Percentiles rank a stretch among this genome's conserved stretches.
These are phyloP conservation scores for Poecilobothrus nobilitatus DNA, from an alignment of 2,888 invertebrate species.

Conservation along the genomic window DNA sequence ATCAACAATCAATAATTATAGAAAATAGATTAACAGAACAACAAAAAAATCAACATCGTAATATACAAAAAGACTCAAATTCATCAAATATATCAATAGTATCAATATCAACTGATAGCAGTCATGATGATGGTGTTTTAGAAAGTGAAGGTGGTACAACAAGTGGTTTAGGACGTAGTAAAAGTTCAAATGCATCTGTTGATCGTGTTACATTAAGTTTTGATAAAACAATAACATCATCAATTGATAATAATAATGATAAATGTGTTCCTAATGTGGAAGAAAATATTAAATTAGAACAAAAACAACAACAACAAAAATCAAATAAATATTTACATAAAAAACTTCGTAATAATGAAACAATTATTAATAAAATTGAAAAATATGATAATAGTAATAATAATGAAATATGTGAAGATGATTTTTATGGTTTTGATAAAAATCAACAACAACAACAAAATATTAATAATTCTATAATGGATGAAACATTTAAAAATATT, in stretches of 20 bases:
- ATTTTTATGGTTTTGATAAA: constrained; percentile 1
- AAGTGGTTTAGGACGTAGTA: constrained; percentile 33
- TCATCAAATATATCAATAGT: constrained; percentile 3
- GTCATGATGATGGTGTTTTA: constrained; percentile 20
- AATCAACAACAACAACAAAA: background rate
- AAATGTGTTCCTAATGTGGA: background rate
- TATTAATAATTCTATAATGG: background rate
- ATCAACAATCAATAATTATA: background rate
- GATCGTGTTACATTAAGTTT: background rate
- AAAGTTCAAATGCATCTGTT: constrained; percentile 28
- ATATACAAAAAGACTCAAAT: background rate
- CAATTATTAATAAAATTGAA: background rate
- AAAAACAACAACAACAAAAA: background rate
- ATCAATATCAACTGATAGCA: constrained; percentile 10
- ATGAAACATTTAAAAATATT: background rate
- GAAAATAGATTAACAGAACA: background rate
- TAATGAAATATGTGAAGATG: background rate
- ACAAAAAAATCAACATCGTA: background rate
- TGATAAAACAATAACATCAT: background rate
- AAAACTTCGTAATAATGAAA: background rate
- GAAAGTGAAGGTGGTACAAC: constrained; percentile 31
- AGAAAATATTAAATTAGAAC: background rate
- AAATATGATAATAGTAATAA: too few relatives aligned
- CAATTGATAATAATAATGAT: background rate
- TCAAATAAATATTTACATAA: background rate